Percentiles rank a stretch among this genome's conserved stretches.
These are phyloP conservation scores for Drosophila lacicola DNA, from an alignment of 2,888 invertebrate genomes.

Conservation along the genomic window DNA sequence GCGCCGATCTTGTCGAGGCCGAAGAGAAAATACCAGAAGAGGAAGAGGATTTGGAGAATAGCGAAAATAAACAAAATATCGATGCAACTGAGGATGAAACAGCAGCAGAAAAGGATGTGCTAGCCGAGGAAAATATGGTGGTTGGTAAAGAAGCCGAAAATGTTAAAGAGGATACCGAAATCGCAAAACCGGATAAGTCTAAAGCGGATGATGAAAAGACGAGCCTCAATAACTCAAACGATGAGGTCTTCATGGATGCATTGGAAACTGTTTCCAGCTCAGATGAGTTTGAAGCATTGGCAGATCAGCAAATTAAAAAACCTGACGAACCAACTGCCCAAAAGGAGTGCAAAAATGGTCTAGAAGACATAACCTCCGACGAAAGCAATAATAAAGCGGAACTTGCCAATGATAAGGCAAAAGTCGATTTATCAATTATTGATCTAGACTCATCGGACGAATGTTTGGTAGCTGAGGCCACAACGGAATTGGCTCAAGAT, in stretches of 20 bases:
- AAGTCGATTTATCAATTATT: slow-evolving; percentile 32
- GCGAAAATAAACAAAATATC: slow-evolving; percentile 7
- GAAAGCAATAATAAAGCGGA: slow-evolving; percentile 22
- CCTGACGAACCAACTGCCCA: background rate
- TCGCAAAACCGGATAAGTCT: background rate
- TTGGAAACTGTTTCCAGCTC: slow-evolving; percentile 65
- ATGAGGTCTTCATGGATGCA: slow-evolving; percentile 66
- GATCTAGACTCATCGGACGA: slow-evolving; percentile 62
- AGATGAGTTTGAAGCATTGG: slow-evolving; percentile 54
- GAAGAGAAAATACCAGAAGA: slow-evolving; percentile 8
- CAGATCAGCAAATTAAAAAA: background rate
- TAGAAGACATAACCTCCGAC: slow-evolving; percentile 60
- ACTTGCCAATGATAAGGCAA: background rate
- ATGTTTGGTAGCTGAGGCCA: background rate
- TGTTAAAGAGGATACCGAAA: background rate
- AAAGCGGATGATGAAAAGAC: background rate
- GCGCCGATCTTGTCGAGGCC: background rate
- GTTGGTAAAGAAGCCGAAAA: slow-evolving; percentile 2
- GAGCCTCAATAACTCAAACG: slow-evolving; percentile 21
- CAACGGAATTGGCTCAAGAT: background rate
- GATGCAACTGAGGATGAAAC: background rate
- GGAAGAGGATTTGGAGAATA: background rate
- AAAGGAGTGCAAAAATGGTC: slow-evolving; percentile 16
- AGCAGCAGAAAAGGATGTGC: background rate
- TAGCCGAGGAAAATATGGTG: slow-evolving; percentile 12